Evolutionary conservation across 2,113 vertebrate genomes (phyloP).

Genomic region (Pluvianellus socialis): DNA sequence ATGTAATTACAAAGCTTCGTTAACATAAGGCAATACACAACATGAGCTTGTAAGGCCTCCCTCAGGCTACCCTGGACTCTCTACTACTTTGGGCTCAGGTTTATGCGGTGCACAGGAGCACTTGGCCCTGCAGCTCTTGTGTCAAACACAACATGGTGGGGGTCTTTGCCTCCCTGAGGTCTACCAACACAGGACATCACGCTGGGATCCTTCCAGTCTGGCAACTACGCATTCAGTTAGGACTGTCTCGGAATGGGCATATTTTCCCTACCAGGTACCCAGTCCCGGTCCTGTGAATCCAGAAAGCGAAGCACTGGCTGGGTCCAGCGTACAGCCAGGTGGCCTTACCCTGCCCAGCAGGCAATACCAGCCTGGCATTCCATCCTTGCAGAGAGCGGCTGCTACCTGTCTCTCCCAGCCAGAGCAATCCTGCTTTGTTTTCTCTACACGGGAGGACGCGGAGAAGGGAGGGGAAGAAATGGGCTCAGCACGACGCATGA

Average conservation of each 20-base stretch:
- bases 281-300: neutral
- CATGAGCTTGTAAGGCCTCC: neutral
- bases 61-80: neutral
- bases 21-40: neutral
- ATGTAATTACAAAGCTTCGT: neutral
- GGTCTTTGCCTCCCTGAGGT: neutral
- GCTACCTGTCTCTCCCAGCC: neutral
- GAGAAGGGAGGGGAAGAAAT: neutral
- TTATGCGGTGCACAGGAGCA: neutral
- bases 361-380: neutral
- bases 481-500: neutral
- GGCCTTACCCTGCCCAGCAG: neutral
- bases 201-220: neutral
- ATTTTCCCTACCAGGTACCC: neutral
- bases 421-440: neutral
- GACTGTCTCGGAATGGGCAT: fast-evolving
- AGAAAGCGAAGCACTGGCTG: neutral
- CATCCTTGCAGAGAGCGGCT: neutral
- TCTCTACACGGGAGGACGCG: neutral
- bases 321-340: fast-evolving
- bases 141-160: neutral
- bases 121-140: neutral
- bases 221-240: neutral
- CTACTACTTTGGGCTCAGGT: neutral
- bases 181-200: neutral